Percentiles rank a stretch among this genome's conserved stretches.
These are phyloP conservation scores for Petrophora chlorosata DNA, from an alignment of 2,888 invertebrate genomes.

Conservation along the genomic window DNA sequence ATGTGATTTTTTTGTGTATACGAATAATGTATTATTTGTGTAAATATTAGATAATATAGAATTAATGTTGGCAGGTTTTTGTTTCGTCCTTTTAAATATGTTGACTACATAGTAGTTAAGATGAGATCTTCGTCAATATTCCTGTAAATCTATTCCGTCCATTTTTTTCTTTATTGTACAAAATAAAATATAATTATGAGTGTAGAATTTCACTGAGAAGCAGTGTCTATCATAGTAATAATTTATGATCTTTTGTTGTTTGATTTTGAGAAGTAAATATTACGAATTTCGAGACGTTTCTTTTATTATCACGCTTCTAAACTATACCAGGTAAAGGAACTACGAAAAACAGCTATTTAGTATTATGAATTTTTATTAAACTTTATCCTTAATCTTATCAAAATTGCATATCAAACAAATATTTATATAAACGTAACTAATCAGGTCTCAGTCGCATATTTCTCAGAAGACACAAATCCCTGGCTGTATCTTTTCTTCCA, in stretches of 20 bases:
- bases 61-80: constrained; percentile 9
- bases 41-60: constrained; percentile 36
- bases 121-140: not conserved
- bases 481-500: constrained; percentile 93
- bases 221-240: constrained; percentile 47
- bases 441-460: constrained; percentile 89
- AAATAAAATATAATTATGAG: constrained; percentile 10
- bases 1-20: constrained; percentile 44
- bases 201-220: constrained; percentile 28
- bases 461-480: constrained; percentile 93
- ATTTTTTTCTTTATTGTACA: constrained; percentile 14
- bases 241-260: constrained; percentile 67
- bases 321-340: too few relatives aligned
- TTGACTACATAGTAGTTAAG: constrained; percentile 1
- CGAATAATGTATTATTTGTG: constrained; percentile 41
- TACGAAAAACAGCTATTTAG: too few relatives aligned
- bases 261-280: constrained; percentile 62
- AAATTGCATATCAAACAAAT: not conserved
- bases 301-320: constrained; percentile 34
- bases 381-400: constrained; percentile 6
- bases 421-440: constrained; percentile 4
- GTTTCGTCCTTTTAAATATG: constrained; percentile 3
- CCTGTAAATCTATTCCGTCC: constrained; percentile 27
- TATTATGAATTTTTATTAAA: constrained; percentile 25
- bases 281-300: constrained; percentile 37